These are phyloP conservation scores for Parazoanthus darwini DNA, from an alignment of 92 coral and sea anemone species.

Conservation along the genomic window DNA sequence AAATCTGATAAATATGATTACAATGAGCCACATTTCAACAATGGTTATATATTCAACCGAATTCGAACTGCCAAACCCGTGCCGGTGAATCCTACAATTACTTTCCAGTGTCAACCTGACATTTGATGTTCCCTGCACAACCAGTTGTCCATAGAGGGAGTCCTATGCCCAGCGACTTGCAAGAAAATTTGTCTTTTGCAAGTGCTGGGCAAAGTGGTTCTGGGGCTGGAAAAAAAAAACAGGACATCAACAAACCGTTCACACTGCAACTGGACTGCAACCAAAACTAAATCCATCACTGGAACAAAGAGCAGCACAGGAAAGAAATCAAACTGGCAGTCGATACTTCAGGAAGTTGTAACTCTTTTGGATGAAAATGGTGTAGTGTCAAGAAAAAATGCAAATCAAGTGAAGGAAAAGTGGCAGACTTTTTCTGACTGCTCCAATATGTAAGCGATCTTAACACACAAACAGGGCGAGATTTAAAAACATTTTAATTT, in stretches of 20 bases:
- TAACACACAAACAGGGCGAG: slow-evolving; percentile 56
- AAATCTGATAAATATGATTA: too few relatives aligned
- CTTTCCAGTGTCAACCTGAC: too few relatives aligned
- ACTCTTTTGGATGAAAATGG: slow-evolving; percentile 45
- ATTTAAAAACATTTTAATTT: slow-evolving; percentile 48
- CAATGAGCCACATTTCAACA: too few relatives aligned
- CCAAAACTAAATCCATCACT: slow-evolving; percentile 7
- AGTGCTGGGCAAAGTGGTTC: slow-evolving; percentile 20
- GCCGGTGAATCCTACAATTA: too few relatives aligned
- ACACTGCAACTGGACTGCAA: slow-evolving; percentile 9
- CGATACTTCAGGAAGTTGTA: slow-evolving; percentile 31
- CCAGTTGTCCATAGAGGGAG: not conserved
- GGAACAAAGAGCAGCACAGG: slow-evolving; percentile 20
- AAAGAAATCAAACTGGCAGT: slow-evolving; percentile 15
- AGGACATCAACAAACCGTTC: slow-evolving; percentile 15
- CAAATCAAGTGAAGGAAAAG: slow-evolving; percentile 54
- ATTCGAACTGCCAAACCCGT: too few relatives aligned
- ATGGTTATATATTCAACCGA: too few relatives aligned
- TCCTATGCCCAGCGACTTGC: slow-evolving; percentile 8
- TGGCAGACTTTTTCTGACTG: slow-evolving; percentile 55
- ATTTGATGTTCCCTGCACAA: not conserved
- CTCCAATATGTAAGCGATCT: slow-evolving; percentile 49
- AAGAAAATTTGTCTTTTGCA: slow-evolving; percentile 15
- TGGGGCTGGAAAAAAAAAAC: not conserved
- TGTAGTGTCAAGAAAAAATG: slow-evolving; percentile 38